Base-by-base conservation (phyloP, 2,888 invertebrate genomes). In the Alviniconcha strummeri region DNA sequence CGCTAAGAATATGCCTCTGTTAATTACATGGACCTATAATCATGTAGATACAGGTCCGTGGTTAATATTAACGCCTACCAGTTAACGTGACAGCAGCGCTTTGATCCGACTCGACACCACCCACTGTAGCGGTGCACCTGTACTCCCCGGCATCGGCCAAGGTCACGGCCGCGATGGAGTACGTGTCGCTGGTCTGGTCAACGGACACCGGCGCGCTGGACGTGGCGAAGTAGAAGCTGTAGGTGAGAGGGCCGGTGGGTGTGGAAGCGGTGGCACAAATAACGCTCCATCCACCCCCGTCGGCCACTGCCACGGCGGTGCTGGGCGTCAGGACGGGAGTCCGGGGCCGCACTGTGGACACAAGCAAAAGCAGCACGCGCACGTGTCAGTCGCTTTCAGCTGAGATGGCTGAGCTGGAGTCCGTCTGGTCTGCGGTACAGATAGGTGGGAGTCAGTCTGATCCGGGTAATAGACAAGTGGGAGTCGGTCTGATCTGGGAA, bases 201-300 rank as follows among this genome's bases (percentile, higher is more conserved):
- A n/a, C 69, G 6, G 69, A 69, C n/a, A 69, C 17, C 9, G 69
- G 69, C 69, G 69, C 6, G 69, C 7, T n/a, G 69, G 69, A 69
- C 60, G 69, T 69, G 69, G 15, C 69, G n/a, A 69, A 69, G 69
- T 69, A 69, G 69, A 69, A 5, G n/a, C 15, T n/a, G 69, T 69
- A 69, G n/a, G 69, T 69, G 15, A 69, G 13, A 17, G 6, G 69
- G 6, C 6, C n/a, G 69, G 69, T 69, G 69, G 69, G 69, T 11
- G 69, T n/a, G 69, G 69, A n/a, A 17, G 69, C 69, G n/a, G 69
- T 17, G 69, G 69, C 69, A 17, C 69, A 69, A n/a, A n/a, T 69
- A 7, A 69, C 17, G 69, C 17, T 69, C 15, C n/a, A 69, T 11
- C 69, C n/a, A 17, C 69, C 17, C 13, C 69, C 69, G 69, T 69